Base-by-base conservation (phyloP, 2,888 invertebrate species). In the Aporophyla lueneburgensis region DNA sequence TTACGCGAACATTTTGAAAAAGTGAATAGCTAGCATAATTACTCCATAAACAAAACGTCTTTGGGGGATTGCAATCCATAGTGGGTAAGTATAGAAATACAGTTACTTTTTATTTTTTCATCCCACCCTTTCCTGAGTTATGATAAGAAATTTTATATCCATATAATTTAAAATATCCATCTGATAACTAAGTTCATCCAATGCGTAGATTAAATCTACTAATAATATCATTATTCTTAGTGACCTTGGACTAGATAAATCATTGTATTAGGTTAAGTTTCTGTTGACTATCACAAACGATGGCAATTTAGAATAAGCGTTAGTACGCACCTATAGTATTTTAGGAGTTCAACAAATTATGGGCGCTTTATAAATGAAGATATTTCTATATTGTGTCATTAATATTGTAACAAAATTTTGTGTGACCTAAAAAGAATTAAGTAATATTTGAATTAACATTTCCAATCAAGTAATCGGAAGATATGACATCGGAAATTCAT, bases 121-220 rank as follows among this genome's bases (percentile, higher is more conserved):
- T 89, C 89, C 89, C 94, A 93, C 93, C 93, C 93, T 87, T 90
- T 88, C 88, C 88, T 89, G 90, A 90, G 88, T 87, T 94, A 93
- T 91, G 79, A 65, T 92, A 93, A 91, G 91, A 92, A 91, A 89
- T 89, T 89, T 90, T 92, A 92, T 92, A 89, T 92, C 87, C 86
- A 89, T 90, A 88, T 91, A 87, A 90, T 90, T 89, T 87, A 89
- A 89, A 89, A 85, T 89, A 88, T 88, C 86, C 89, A 89, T 91
- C 88, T 84, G 86, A 87, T 88, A 89, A 88, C 83, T 83, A 67
- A 86, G 83, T 85, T 87, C 85, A 85, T 88, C 81, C 78, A 86
- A 71, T 79, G 81, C 77, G 96, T 96, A 96, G 96, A 95, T 96
- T 81, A 93, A 94, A 96, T 96, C 95, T 96, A 96, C 95, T 90